These are phyloP conservation scores for Teinopalpus imperialis DNA, from an alignment of 2,888 invertebrate species.

Conservation along the genomic window DNA sequence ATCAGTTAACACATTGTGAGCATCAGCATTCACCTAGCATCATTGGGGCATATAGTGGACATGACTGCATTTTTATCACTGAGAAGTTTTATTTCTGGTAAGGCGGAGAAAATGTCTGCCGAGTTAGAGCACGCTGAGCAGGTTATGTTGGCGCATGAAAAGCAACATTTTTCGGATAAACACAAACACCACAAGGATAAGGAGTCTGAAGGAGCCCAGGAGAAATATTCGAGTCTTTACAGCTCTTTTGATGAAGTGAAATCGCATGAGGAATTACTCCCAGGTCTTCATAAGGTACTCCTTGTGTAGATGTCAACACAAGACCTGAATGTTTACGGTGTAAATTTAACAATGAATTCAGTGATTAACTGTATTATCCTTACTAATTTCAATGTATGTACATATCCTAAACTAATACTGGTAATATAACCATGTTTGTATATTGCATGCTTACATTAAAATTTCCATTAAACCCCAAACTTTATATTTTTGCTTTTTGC, in stretches of 20 bases:
- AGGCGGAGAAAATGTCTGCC: conserved; percentile 77
- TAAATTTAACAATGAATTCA: conserved; percentile 25
- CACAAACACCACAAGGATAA: conserved; percentile 52
- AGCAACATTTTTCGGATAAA: conserved; percentile 68
- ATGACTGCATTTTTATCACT: conserved; percentile 47
- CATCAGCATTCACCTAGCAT: conserved; percentile 54
- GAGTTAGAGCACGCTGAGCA: conserved; percentile 78
- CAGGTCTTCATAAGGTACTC: conserved; percentile 68
- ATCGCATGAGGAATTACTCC: conserved; percentile 63
- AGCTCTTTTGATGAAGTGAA: conserved; percentile 71
- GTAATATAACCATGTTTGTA: conserved; percentile 24
- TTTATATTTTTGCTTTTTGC: conserved; percentile 18
- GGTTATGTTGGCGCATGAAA: conserved; percentile 79
- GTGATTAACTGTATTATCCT: conserved; percentile 28
- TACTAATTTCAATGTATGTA: conserved; percentile 21
- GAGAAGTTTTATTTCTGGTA: conserved; percentile 77
- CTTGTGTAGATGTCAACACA: conserved; percentile 42
- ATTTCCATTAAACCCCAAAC: conserved; percentile 24
- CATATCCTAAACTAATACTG: conserved; percentile 15
- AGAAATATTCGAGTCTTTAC: conserved; percentile 73
- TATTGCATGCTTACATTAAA: conserved; percentile 32
- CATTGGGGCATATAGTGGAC: conserved; percentile 34
- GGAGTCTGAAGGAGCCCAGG: conserved; percentile 43
- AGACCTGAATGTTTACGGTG: conserved; percentile 29
- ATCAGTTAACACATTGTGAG: conserved; percentile 51